Base-by-base conservation (phyloP, 1,140 invertebrate genomes). In the Papilio dardanus region DNA sequence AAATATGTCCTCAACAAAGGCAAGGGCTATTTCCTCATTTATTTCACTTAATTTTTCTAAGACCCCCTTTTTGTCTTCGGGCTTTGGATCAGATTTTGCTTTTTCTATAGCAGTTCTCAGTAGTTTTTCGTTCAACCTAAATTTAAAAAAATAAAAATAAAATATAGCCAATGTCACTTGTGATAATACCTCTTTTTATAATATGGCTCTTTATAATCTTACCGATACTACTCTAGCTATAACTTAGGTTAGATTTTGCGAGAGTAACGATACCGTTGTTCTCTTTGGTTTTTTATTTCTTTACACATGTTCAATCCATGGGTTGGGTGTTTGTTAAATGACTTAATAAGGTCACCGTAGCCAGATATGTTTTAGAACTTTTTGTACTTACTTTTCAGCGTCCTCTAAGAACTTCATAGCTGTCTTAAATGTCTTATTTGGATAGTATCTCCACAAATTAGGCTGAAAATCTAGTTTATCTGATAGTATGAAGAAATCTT, bases 1-100 rank as follows among this genome's bases (percentile, higher is more conserved):
- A 30, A 97, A 76, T 94, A 96, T 95, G 84, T 97, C 96, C 73
- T 95, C 91, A 2, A 95, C 94, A 94, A 97, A 96, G 1, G 94
- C 93, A 37, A 93, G 80, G 1, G 95, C 95, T n/a, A 92, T 92
- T 87, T 87, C 88, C 79, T 90, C 85, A 81, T 94, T 90, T 28
- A 92, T 91, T 77, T 76, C 88, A 24, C 92, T 82, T 62, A 92
- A 74, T 79, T 91, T 94, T 77, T 95, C 92, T 40, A 95, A 80
- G 40, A 95, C 88, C n/a, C 76, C 46, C 40, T 78, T 79, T 33
- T 75, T 54, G 31, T 74, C 67, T 33, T 78, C 69, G 12, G 66
- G 16, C 12, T 30, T 69, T 35, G 31, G 28, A n/a, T 54, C 1
- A 14, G 16, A 31, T 74, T 79, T 75, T n/a, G 71, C 30, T 14